Evolutionary conservation across 2,797 vertebrate species (phyloP).

Genomic region (Sebastiscus albofasciatus): DNA sequence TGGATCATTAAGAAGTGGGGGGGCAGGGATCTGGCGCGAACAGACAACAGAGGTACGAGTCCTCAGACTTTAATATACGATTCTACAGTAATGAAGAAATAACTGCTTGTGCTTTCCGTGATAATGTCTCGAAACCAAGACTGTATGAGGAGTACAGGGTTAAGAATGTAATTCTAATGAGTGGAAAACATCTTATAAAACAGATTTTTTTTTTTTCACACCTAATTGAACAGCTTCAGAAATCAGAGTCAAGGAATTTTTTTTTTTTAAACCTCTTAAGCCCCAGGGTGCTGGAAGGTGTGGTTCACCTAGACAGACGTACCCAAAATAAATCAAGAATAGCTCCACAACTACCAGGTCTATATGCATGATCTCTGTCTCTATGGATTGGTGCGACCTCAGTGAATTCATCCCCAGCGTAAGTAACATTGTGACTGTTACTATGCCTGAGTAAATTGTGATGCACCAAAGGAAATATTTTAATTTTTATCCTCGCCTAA

Average conservation of each 20-base stretch:
- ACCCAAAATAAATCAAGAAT: no score
- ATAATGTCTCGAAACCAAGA: not conserved
- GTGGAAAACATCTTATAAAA: not conserved
- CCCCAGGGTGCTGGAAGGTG: no score
- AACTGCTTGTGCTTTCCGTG: not conserved
- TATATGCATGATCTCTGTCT: no score
- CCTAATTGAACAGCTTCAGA: not conserved
- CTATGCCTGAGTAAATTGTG: no score
- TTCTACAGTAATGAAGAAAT: not conserved
- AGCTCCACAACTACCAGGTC: no score
- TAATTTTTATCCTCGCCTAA: no score
- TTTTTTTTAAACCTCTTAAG: no score
- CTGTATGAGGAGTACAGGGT: not conserved
- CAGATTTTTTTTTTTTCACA: not conserved
- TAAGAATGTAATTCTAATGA: not conserved
- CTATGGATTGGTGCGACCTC: no score
- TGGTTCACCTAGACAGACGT: no score
- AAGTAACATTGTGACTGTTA: no score
- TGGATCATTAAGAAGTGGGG: constrained; percentile 98
- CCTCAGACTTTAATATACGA: not conserved
- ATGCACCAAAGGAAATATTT: no score
- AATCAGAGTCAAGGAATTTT: not conserved
- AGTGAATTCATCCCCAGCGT: no score
- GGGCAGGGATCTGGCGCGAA: constrained; percentile 78
- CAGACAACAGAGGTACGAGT: constrained; percentile 85